phyloP scores from a whole-genome alignment of 2,888 invertebrate genomes.

The Hedya salicella region DNA sequence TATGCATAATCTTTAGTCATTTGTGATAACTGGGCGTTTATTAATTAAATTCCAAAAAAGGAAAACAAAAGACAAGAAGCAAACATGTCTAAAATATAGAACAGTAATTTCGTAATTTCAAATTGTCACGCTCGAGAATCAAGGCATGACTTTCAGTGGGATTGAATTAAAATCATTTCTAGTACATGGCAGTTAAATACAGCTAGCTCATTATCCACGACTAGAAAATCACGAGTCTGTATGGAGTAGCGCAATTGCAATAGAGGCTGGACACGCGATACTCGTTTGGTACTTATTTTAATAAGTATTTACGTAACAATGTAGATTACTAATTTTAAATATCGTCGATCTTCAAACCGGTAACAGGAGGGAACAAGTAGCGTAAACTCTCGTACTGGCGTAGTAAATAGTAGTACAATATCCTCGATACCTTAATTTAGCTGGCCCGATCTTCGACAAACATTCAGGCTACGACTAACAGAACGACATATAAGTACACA shows the following conservation, averaged over 20 bases:
- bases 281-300: slow-evolving; percentile 31
- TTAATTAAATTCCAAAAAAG: too few species aligned
- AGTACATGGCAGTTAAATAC: slow-evolving; percentile 42
- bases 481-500: too few species aligned
- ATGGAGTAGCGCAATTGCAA: slow-evolving; percentile 34
- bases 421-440: too few species aligned
- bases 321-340: neutral
- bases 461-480: too few species aligned
- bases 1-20: too few species aligned
- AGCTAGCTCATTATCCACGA: slow-evolving; percentile 43
- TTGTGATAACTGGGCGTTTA: neutral
- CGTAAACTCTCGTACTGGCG: too few species aligned
- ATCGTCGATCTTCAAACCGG: neutral
- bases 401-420: too few species aligned
- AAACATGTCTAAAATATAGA: neutral
- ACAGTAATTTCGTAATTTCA: slow-evolving; percentile 12
- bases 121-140: slow-evolving; percentile 21
- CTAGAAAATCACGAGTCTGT: slow-evolving; percentile 42
- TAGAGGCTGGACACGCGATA: slow-evolving; percentile 42
- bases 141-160: slow-evolving; percentile 29
- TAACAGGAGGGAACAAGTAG: neutral
- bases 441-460: too few species aligned
- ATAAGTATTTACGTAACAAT: slow-evolving; percentile 4
- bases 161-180: slow-evolving; percentile 36
- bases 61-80: neutral